These are phyloP conservation scores for Dastarcus helophoroides DNA, from an alignment of 2,888 invertebrate species.

Conservation along the genomic window DNA sequence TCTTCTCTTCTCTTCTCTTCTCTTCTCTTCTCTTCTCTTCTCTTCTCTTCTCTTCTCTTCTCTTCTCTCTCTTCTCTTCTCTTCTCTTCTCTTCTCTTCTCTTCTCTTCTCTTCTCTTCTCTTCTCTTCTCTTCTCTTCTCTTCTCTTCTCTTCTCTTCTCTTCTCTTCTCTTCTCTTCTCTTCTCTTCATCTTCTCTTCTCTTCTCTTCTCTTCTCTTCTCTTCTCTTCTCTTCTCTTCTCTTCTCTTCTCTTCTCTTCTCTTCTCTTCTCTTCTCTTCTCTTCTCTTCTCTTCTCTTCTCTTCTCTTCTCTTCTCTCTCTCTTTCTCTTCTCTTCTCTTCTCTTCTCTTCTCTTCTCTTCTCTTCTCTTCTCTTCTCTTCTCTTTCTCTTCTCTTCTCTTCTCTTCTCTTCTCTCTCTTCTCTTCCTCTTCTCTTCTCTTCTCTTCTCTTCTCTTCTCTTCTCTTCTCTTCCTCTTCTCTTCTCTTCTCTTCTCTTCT, in stretches of 20 bases:
- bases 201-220: background rate
- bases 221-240: background rate
- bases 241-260: background rate
- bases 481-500: constrained; percentile 1
- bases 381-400: background rate
- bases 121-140: background rate
- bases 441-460: background rate
- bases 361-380: background rate
- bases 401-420: constrained; percentile 1
- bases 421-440: constrained; percentile 1
- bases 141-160: background rate
- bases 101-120: background rate
- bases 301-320: background rate
- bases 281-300: constrained; percentile 1
- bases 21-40: background rate
- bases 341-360: background rate
- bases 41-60: background rate
- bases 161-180: constrained; percentile 1
- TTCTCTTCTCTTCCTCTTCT: background rate
- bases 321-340: background rate
- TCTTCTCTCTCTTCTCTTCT: background rate
- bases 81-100: background rate
- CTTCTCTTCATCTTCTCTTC: too few relatives aligned
- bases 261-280: background rate
- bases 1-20: background rate